Evolutionary conservation across 2,113 vertebrate species (phyloP), one percentile per base, ranked within the genome.

Genomic region (Archocentrus centrarchus): DNA sequence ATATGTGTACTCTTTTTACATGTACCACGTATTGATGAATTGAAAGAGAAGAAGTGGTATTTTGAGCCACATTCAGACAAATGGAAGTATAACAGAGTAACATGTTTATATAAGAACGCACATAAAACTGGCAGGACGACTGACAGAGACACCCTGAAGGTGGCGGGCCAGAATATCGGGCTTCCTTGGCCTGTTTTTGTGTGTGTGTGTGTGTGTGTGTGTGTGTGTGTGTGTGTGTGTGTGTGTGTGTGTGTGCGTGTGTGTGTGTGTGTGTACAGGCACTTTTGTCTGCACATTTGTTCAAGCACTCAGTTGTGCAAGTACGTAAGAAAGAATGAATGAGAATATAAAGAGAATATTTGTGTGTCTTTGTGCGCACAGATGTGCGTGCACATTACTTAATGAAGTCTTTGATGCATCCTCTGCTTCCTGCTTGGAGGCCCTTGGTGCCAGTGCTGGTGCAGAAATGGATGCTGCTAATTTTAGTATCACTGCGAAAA

Each of bases 321-420:
- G 55, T 22, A 63, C 77, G 77, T n/a, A 63, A 64, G 57, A 82
- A 75, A 76, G 57, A 85, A 77, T 86, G 84, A 87, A 87, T 85
- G 83, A 60, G 44, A 81, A 85, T 86, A 82, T 63, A 76, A 85
- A 75, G 39, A n/a, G 73, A 53, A 10, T 77, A 3, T 61, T 32
- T 70, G 30, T 63, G 77, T 70, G 60, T 37, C 20, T 64, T 57
- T 61, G 59, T 77, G 78, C n/a, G 63, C 35, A 17, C 58, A 27
- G 53, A 7, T 55, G 83, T 88, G 88, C 73, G n/a, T 63, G 81
- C 59, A 66, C 80, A 81, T 85, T 85, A 91, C 81, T 91, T 94
- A 92, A 94, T 94, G 85, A 94, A 91, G 88, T 89, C 90, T 91
- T 93, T 93, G 91, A 94, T 94, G 92, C 91, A 92, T 93, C 86